These are phyloP conservation scores for Tolmerus cingulatus DNA, from an alignment of 2,888 invertebrate species.

Conservation along the genomic window DNA sequence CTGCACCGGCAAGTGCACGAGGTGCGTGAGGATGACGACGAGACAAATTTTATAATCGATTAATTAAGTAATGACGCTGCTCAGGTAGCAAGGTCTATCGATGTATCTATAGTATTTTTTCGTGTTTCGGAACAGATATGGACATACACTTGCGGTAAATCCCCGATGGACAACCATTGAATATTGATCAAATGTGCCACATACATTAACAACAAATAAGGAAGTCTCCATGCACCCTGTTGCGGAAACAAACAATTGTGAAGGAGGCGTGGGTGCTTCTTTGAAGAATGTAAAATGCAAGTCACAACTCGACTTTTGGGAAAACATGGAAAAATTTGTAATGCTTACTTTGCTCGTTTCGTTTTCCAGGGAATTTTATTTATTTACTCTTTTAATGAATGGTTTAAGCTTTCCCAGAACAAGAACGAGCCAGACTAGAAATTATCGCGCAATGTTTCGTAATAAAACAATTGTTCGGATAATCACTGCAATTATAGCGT, in stretches of 20 bases:
- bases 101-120: not conserved
- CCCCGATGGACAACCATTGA: not conserved
- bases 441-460: not conserved
- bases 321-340: not conserved
- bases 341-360: not conserved
- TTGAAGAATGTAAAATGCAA: not conserved
- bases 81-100: not conserved
- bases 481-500: not conserved
- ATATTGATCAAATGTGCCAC: not conserved
- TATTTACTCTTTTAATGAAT: not conserved
- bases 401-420: not conserved
- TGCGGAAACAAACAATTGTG: not conserved
- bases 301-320: not conserved
- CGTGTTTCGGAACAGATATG: not conserved
- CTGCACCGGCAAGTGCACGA: not conserved
- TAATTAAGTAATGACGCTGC: not conserved
- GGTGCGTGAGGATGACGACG: not conserved
- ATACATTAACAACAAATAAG: not conserved
- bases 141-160: not conserved
- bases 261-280: not conserved
- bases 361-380: not conserved
- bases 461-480: not conserved
- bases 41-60: not conserved
- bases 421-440: not conserved
- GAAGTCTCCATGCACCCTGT: not conserved